Percentiles rank a stretch among this genome's conserved stretches.
Conservation (phyloP, 2,797 vertebrate genomes). For the Siniperca obscura region DNA sequence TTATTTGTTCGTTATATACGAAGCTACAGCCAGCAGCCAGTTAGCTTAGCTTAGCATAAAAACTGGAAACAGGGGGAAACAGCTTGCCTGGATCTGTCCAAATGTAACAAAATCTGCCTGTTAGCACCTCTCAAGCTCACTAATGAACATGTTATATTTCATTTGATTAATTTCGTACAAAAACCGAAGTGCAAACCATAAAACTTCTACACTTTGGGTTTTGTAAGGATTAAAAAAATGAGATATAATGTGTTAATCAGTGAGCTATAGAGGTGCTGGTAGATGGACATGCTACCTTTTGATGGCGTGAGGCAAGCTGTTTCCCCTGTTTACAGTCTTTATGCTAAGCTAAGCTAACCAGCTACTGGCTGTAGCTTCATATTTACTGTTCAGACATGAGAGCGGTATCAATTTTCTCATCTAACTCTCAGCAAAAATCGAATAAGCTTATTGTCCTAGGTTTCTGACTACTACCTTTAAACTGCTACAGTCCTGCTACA, state of each 20-base stretch:
- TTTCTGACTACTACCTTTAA: constrained; percentile 7
- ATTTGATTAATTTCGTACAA: background rate
- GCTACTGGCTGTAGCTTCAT: background rate
- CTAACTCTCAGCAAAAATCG: background rate
- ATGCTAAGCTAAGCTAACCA: constrained; percentile 2
- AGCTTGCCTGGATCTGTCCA: background rate
- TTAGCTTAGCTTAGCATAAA: background rate
- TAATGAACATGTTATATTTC: background rate
- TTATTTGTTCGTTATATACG: no score
- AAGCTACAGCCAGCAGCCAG: background rate
- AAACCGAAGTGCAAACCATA: background rate
- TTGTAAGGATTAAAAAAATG: no score
- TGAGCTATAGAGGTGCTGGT: background rate
- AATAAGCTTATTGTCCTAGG: background rate
- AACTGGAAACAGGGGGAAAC: background rate
- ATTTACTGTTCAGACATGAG: background rate
- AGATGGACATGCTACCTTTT: background rate
- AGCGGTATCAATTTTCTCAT: background rate
- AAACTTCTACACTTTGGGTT: background rate
- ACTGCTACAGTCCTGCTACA: background rate
- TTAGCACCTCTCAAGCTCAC: background rate
- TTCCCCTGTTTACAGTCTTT: constrained; percentile 5
- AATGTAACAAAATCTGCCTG: background rate
- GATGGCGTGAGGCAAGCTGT: background rate
- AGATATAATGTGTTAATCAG: background rate